phyloP scores from a whole-genome alignment of 2,888 invertebrate genomes.

The Cylloceria caligata region DNA sequence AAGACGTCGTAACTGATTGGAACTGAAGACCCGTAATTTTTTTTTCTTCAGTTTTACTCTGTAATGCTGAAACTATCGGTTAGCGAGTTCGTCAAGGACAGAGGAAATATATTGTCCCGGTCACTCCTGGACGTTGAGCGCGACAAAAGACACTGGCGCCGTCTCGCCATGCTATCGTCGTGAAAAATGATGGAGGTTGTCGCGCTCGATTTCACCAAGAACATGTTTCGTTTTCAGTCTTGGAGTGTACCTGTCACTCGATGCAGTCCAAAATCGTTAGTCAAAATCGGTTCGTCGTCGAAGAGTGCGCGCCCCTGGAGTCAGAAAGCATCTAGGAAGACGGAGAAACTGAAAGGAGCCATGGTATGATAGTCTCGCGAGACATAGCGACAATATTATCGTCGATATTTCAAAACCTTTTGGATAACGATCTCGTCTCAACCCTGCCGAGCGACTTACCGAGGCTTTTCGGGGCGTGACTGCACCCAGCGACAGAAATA shows the following conservation, averaged over 20 bases:
- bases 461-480: constrained; percentile 59
- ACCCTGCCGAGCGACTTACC: constrained; percentile 7
- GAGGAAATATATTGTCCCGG: constrained; percentile 57
- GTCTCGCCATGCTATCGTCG: constrained; percentile 38
- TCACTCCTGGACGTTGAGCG: constrained; percentile 51
- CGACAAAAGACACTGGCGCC: constrained; percentile 47
- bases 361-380: constrained; percentile 59
- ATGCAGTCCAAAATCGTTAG: constrained; percentile 49
- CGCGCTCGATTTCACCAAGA: constrained; percentile 48
- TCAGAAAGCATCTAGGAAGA: constrained; percentile 8
- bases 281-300: constrained; percentile 55
- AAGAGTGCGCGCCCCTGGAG: constrained; percentile 42
- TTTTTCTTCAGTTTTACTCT: constrained; percentile 26
- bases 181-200: constrained; percentile 63
- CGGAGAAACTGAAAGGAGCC: constrained; percentile 16
- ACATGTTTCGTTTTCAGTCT: constrained; percentile 13
- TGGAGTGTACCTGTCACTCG: constrained; percentile 48
- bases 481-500: constrained; percentile 43
- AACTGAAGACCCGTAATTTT: constrained; percentile 36
- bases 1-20: neutral
- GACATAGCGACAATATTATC: constrained; percentile 73
- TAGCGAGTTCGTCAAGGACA: constrained; percentile 42
- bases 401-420: constrained; percentile 70
- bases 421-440: constrained; percentile 66
- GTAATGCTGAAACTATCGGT: constrained; percentile 15